Conservation (phyloP, 2,113 vertebrate species). For the Pavo muticus region DNA sequence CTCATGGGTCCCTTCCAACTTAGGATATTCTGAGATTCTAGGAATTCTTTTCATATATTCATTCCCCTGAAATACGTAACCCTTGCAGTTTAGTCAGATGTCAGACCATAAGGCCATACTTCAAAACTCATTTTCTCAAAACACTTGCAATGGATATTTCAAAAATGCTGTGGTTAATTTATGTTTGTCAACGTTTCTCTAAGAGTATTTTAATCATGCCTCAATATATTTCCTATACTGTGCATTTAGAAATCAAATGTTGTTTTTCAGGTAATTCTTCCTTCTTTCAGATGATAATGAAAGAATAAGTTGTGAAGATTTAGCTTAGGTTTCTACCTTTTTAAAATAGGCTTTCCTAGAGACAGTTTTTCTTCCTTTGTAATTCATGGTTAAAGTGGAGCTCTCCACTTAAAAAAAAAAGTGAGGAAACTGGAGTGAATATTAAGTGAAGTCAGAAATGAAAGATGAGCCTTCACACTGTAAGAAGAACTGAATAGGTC, state of each 20-base stretch:
- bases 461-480: neutral
- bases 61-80: neutral
- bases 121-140: slow-evolving; percentile 14
- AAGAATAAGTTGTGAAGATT: neutral
- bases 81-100: neutral
- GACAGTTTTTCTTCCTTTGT: neutral
- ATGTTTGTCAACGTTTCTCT: neutral
- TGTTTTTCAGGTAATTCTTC: neutral
- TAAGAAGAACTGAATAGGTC: neutral
- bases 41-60: neutral
- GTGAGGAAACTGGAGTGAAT: neutral
- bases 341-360: neutral
- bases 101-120: neutral
- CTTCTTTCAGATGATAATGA: neutral
- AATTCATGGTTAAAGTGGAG: neutral
- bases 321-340: neutral
- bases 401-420: neutral
- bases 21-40: too few species aligned
- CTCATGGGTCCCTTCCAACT: too few species aligned
- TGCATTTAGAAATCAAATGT: neutral
- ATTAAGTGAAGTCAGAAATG: neutral
- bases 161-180: neutral
- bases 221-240: neutral
- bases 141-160: neutral
- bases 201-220: neutral